Conservation (phyloP, 2,888 invertebrate genomes). For the Caenorhabditis sp. region DNA sequence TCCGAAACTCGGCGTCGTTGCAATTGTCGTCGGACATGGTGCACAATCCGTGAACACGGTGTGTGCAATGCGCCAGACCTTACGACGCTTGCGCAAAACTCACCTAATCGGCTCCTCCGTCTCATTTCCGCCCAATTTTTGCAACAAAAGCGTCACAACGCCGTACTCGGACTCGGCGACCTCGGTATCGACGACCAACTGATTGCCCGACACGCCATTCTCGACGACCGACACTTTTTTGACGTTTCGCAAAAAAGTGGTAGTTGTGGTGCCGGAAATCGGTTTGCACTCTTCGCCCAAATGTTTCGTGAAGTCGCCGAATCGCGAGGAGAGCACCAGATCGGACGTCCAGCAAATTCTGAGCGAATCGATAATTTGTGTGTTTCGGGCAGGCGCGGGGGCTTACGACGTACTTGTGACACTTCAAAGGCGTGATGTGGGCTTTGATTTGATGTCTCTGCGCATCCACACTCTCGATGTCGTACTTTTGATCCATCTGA, state of each 20-base stretch:
- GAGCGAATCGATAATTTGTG: too few relatives aligned
- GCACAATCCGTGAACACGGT: too few relatives aligned
- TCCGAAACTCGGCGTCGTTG: slow-evolving; percentile 2
- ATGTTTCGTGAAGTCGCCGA: slow-evolving; percentile 54
- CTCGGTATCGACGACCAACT: slow-evolving; percentile 65
- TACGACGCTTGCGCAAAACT: slow-evolving; percentile 16
- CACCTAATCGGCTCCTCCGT: slow-evolving; percentile 42
- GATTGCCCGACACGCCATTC: slow-evolving; percentile 35
- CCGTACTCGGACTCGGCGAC: slow-evolving; percentile 57
- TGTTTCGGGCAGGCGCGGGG: too few relatives aligned
- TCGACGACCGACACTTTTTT: slow-evolving; percentile 53
- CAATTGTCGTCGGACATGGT: too few relatives aligned
- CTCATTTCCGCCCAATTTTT: slow-evolving; percentile 56
- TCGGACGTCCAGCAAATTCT: slow-evolving; percentile 74
- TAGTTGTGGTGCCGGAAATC: slow-evolving; percentile 64
- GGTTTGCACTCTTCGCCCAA: slow-evolving; percentile 67
- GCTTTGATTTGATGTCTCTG: slow-evolving; percentile 72
- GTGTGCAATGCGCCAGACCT: too few relatives aligned
- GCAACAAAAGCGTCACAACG: slow-evolving; percentile 53
- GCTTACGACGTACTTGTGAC: slow-evolving; percentile 69
- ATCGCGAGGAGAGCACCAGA: slow-evolving; percentile 40
- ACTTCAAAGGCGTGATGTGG: slow-evolving; percentile 73
- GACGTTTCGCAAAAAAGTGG: slow-evolving; percentile 62
- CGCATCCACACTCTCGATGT: slow-evolving; percentile 69
- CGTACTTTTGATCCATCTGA: slow-evolving; percentile 76